Evolutionary conservation across 2,797 vertebrate species (phyloP), one percentile per base, ranked within the genome.

Genomic region (Epinephelus awoara): DNA sequence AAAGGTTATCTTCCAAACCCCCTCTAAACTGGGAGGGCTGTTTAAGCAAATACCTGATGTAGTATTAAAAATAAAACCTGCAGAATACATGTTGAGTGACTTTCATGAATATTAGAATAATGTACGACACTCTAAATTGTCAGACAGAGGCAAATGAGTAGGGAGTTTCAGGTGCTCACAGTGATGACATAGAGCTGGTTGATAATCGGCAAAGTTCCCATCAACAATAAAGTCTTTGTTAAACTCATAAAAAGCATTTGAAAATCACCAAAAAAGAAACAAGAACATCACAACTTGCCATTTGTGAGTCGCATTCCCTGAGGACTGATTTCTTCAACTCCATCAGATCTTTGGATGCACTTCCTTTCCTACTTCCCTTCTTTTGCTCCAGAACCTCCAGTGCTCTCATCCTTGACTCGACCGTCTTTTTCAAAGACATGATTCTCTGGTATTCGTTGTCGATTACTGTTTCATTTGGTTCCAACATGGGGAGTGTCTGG

Each of bases 341-440:
- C n/a, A 49, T 63, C 8, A 95, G 63, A 50, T 95, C 91, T 14
- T 74, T 55, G 34, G 82, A 80, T 74, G n/a, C 82, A 55, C 67
- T 40, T 54, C 72, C 77, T 58, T 40, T 49, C 27, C 71, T 44
- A 17, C 27, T 18, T 58, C 79, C 86, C 21, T 86, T 90, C 70
- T 81, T 86, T 49, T 90, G 83, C 80, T 91, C 84, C 13, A 96
- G 13, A 77, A 92, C 55, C 58, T 93, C 94, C 76, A 96, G n/a
- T 1, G 82, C 88, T 75, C 80, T 91, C 81, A 95, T 87, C 76
- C 95, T 95, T 8, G 85, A 90, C 92, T 96, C 92, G 6, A 96
- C 58, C 9, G 86, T 92, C 80, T 91, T 96, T 73, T 93, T 95
- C 84, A 97, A 75, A 12, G 77, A 87, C 88, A 96, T 34, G 17